phyloP scores from a whole-genome alignment of 2,888 invertebrate species.

The Melanotus villosus region DNA sequence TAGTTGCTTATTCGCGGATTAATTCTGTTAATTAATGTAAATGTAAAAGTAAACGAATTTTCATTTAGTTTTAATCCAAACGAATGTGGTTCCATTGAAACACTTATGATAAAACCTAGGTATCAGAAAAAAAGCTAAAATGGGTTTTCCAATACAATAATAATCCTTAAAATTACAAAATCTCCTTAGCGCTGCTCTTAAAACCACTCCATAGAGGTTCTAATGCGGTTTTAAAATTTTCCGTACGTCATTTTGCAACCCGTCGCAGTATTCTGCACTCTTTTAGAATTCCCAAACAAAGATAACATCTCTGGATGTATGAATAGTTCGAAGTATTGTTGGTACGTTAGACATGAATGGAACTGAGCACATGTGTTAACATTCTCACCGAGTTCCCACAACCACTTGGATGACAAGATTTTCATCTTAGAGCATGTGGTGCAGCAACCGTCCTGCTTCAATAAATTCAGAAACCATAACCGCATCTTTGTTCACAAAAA shows the following conservation, averaged over 20 bases:
- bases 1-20: too few relatives aligned
- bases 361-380: constrained; percentile 64
- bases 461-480: constrained; percentile 38
- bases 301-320: constrained; percentile 35
- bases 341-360: constrained; percentile 54
- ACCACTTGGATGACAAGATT: constrained; percentile 67
- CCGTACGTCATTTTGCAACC: constrained; percentile 33
- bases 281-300: constrained; percentile 33
- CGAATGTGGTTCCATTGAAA: too few relatives aligned
- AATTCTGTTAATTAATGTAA: too few relatives aligned
- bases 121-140: constrained; percentile 30
- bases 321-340: constrained; percentile 43
- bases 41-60: too few relatives aligned
- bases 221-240: constrained; percentile 35
- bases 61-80: too few relatives aligned
- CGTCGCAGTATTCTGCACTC: constrained; percentile 14
- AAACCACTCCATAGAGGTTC: constrained; percentile 38
- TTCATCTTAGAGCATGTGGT: constrained; percentile 64
- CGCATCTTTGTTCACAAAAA: constrained; percentile 44
- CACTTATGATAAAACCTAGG: too few relatives aligned
- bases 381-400: constrained; percentile 66
- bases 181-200: constrained; percentile 45
- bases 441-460: constrained; percentile 44
- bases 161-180: constrained; percentile 48
- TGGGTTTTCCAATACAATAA: constrained; percentile 41